Percentiles rank a stretch among this genome's conserved stretches.
Conservation (phyloP, 2,113 vertebrate species). For the Megaceryle maxima region DNA sequence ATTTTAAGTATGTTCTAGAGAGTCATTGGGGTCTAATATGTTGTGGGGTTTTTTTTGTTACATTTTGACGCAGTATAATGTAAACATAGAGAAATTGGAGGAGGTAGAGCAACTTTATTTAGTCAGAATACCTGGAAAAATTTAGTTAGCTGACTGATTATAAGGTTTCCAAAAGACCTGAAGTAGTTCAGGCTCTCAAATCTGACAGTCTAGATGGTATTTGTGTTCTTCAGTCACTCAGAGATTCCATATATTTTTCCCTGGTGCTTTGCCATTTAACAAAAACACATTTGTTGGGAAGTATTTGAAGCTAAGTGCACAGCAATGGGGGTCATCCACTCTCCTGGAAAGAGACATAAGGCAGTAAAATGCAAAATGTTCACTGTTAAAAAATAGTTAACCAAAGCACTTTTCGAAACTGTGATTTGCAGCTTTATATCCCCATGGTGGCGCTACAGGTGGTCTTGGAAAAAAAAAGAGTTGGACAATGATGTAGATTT, state of each 20-base stretch:
- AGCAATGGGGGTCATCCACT: not conserved
- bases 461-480: not conserved
- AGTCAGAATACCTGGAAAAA: not conserved
- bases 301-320: not conserved
- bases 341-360: not conserved
- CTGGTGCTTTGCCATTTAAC: not conserved
- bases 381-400: not conserved
- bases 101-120: not conserved
- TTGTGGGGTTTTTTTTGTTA: not conserved
- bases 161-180: not conserved
- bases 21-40: not conserved
- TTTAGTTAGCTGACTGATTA: not conserved
- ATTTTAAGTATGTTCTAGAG: not conserved
- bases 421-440: not conserved
- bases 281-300: not conserved
- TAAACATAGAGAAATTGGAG: not conserved
- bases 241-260: not conserved
- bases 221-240: not conserved
- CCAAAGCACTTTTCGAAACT: not conserved
- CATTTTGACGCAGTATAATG: not conserved
- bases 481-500: not conserved
- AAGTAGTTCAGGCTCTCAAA: not conserved
- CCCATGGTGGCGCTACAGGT: not conserved
- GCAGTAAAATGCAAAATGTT: not conserved
- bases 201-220: not conserved